These are phyloP conservation scores for Xanthostigma xanthostigma DNA, from an alignment of 2,888 invertebrate genomes.

Conservation along the genomic window DNA sequence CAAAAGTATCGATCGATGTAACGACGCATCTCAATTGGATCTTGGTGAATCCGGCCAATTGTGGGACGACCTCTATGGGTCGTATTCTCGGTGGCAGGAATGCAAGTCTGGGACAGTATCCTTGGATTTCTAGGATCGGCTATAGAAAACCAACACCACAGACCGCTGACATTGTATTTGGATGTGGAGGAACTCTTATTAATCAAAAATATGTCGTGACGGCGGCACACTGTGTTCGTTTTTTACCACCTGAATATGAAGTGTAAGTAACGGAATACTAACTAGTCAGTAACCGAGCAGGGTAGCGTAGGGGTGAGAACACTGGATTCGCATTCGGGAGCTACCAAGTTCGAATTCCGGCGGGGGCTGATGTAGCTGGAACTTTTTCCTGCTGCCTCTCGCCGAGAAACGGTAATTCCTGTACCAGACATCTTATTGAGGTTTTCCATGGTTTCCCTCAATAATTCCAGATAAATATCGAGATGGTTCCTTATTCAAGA, in stretches of 20 bases:
- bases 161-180: constrained; percentile 13
- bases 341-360: too few relatives aligned
- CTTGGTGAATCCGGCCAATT: constrained; percentile 31
- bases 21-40: constrained; percentile 32
- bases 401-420: too few relatives aligned
- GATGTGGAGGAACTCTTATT: constrained; percentile 29
- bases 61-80: constrained; percentile 38
- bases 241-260: constrained; percentile 10
- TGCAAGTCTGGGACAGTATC: constrained; percentile 43
- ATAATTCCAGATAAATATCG: too few relatives aligned
- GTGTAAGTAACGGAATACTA: constrained; percentile 6
- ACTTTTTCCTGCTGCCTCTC: too few relatives aligned
- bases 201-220: constrained; percentile 26
- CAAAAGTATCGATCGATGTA: constrained; percentile 1
- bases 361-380: too few relatives aligned
- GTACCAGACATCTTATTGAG: too few relatives aligned
- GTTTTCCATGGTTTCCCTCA: too few relatives aligned
- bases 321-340: too few relatives aligned
- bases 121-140: constrained; percentile 45
- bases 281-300: too few relatives aligned
- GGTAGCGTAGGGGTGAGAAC: too few relatives aligned
- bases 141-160: constrained; percentile 20
- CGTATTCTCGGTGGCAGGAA: constrained; percentile 46
- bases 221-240: constrained; percentile 28
- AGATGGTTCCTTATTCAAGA: too few relatives aligned